These are phyloP conservation scores for Papilio helenus DNA, from an alignment of 1,140 invertebrate species.

Conservation along the genomic window DNA sequence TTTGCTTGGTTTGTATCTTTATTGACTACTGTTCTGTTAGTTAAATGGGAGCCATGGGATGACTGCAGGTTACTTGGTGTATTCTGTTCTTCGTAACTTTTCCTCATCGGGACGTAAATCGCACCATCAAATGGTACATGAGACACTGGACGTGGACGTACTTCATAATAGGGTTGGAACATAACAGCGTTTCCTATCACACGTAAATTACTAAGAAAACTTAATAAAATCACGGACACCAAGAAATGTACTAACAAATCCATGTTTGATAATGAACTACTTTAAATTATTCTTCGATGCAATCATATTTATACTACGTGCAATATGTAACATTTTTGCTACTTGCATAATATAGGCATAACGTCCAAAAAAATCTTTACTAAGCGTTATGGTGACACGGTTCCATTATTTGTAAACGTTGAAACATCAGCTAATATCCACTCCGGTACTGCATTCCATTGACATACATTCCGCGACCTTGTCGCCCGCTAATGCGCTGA, in stretches of 20 bases:
- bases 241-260: slow-evolving; percentile 22
- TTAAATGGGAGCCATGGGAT: not conserved
- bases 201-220: slow-evolving; percentile 1
- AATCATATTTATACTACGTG: not conserved
- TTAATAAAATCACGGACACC: slow-evolving; percentile 12
- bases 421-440: slow-evolving; percentile 71
- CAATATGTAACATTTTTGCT: slow-evolving; percentile 6
- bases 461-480: slow-evolving; percentile 78
- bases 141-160: slow-evolving; percentile 16
- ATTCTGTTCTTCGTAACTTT: not conserved
- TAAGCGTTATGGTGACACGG: slow-evolving; percentile 50
- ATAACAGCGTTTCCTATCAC: slow-evolving; percentile 29
- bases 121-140: not conserved
- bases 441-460: slow-evolving; percentile 74
- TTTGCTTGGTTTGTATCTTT: slow-evolving; percentile 6
- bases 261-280: slow-evolving; percentile 2
- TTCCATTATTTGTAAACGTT: slow-evolving; percentile 52
- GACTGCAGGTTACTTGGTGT: not conserved
- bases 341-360: slow-evolving; percentile 28
- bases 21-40: not conserved
- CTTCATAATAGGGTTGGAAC: slow-evolving; percentile 21
- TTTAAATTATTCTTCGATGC: not conserved
- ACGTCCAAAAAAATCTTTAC: slow-evolving; percentile 16
- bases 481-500: slow-evolving; percentile 72
- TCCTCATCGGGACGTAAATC: slow-evolving; percentile 15